Base-by-base conservation (phyloP, 2,113 vertebrate genomes). In the Gadus macrocephalus region DNA sequence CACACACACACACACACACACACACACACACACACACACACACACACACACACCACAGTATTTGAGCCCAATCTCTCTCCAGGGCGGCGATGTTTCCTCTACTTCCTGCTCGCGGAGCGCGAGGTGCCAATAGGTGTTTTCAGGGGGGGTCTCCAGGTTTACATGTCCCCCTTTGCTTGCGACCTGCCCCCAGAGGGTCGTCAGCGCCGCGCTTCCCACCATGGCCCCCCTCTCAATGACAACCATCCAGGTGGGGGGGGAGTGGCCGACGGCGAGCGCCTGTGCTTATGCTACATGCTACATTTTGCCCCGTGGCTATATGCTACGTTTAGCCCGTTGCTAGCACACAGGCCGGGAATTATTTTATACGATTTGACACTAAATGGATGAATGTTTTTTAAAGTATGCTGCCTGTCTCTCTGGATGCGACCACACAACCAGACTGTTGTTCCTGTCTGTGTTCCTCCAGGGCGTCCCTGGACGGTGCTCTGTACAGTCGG, bases 401-500 rank as follows among this genome's bases (percentile, higher is more conserved):
- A 56, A 82, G 86, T 70, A 89, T 75, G 85, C 84, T 91, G 86
- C 86, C 89, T 88, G 89, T 88, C 84, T 83, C 42, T 49, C 42
- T 49, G 31, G 31, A 35, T 35, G 6, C 31, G 31, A 35, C 31
- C 31, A 35, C 31, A 86, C 69, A 89, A 92, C 89, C 89, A 86
- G 89, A 93, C 90, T 93, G 90, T 92, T 90, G 82, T 86, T 76
- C 81, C 83, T 67, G 28, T 87, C 86, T 90, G 87, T 87, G 87
- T 87, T 87, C 81, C 82, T 81, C 86, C 14, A 68, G 83, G 78
- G 79, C 88, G 89, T 91, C 89, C 86, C 86, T 81, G 83, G 84
- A 89, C 78, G 92, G 90, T 91, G 90, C 90, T 92, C 88, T 93
- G 92, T 93, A 93, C 86, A 92, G 89, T 88, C 79, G 82, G 85